Evolutionary conservation across 2,797 vertebrate genomes (phyloP).

Genomic region (Hemitrygon akajei): DNA sequence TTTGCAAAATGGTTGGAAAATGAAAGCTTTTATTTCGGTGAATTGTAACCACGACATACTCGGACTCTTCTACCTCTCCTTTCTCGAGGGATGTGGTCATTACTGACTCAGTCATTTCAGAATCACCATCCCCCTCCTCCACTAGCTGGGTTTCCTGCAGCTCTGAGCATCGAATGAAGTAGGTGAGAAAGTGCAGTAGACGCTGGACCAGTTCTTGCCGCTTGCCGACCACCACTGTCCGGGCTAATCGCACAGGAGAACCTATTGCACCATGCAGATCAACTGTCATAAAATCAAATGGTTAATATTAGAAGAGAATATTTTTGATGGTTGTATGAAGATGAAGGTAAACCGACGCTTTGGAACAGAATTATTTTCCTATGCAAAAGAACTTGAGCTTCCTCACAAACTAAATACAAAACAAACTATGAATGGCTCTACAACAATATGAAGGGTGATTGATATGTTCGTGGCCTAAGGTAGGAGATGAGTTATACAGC

Average conservation of each 20-base stretch:
- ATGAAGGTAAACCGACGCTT: not conserved
- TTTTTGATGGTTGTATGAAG: too few species aligned
- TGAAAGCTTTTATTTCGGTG: constrained; percentile 83
- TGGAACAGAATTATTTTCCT: not conserved
- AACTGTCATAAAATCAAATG: constrained; percentile 57
- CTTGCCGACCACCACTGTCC: constrained; percentile 86
- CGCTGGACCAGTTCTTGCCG: constrained; percentile 91
- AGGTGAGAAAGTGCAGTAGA: constrained; percentile 91
- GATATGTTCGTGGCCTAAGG: too few species aligned
- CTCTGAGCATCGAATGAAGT: constrained; percentile 97
- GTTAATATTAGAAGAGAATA: constrained; percentile 27
- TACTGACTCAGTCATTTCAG: constrained; percentile 91
- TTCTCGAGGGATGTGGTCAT: constrained; percentile 92
- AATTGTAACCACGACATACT: constrained; percentile 91
- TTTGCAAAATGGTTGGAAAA: constrained; percentile 48
- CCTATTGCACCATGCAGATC: constrained; percentile 95
- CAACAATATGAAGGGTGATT: too few species aligned
- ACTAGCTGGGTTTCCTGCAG: constrained; percentile 88
- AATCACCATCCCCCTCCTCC: constrained; percentile 87
- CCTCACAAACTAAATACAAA: not conserved
- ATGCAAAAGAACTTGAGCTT: not conserved
- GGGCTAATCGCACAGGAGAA: constrained; percentile 82
- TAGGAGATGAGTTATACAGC: too few species aligned
- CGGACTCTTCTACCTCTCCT: constrained; percentile 93
- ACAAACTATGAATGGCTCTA: not conserved